Percentiles rank a stretch among this genome's conserved stretches.
Conservation (phyloP, 2,797 vertebrate genomes). For the Odontamblyopus rebecca region DNA sequence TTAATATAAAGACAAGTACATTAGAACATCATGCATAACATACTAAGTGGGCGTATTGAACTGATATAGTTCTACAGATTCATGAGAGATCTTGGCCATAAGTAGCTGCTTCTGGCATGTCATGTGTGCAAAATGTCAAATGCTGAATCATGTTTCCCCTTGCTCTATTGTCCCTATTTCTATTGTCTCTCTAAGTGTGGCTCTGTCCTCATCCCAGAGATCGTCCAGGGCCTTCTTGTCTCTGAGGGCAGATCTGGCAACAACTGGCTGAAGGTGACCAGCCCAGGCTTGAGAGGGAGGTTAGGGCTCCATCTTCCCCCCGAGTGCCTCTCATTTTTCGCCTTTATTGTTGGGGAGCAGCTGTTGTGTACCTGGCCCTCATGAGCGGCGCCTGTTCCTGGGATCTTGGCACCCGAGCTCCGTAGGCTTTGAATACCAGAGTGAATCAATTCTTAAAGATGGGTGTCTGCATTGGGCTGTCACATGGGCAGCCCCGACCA, state of each 20-base stretch:
- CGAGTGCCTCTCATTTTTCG: conserved; percentile 78
- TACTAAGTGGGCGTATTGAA: background rate
- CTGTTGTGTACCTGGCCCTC: conserved; percentile 81
- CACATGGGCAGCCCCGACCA: conserved; percentile 69
- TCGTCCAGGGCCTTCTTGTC: conserved; percentile 54
- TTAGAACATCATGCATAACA: background rate
- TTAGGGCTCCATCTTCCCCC: conserved; percentile 75
- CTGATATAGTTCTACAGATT: background rate
- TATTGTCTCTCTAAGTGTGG: conserved; percentile 47
- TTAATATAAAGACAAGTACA: background rate
- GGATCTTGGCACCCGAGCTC: conserved; percentile 79
- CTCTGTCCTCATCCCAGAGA: conserved; percentile 52
- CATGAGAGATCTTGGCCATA: background rate
- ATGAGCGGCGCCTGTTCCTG: conserved; percentile 73
- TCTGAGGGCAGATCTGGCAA: conserved; percentile 65
- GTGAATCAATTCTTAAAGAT: conserved; percentile 84
- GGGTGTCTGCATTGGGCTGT: conserved; percentile 74
- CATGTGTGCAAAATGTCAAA: background rate
- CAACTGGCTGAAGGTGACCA: conserved; percentile 83
- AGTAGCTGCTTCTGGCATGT: background rate
- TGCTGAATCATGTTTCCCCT: background rate
- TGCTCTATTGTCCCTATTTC: conserved; percentile 12
- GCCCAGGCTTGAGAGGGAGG: conserved; percentile 71
- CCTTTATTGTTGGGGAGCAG: conserved; percentile 81
- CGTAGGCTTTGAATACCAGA: conserved; percentile 78